These are phyloP conservation scores for Odobenus rosmarus DNA, from an alignment of 2,113 vertebrate species.

Conservation along the genomic window DNA sequence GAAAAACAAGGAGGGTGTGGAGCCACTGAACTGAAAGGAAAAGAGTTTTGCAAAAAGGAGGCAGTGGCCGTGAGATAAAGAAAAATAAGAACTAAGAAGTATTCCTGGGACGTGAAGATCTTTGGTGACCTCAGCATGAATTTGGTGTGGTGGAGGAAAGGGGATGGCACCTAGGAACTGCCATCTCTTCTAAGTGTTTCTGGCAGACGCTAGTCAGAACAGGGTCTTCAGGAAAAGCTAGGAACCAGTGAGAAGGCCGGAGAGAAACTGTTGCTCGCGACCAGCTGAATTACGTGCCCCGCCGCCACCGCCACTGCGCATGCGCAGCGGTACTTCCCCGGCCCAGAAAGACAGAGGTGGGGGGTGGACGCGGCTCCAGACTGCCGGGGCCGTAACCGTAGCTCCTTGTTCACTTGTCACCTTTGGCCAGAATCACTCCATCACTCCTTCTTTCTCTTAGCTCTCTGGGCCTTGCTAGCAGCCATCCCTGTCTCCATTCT, in stretches of 20 bases:
- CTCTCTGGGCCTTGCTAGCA: not conserved
- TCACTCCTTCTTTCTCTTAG: not conserved
- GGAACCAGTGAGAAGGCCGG: not conserved
- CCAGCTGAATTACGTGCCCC: not conserved
- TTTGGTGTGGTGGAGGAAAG: not conserved
- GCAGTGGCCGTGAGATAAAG: not conserved
- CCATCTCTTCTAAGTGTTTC: not conserved
- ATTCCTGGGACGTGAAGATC: not conserved
- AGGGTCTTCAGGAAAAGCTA: not conserved
- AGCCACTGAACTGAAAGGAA: not conserved
- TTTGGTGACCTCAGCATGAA: constrained; percentile 12
- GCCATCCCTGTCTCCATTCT: not conserved
- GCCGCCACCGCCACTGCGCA: not conserved
- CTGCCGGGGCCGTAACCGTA: not conserved
- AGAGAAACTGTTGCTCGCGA: not conserved
- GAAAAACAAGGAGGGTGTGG: not conserved
- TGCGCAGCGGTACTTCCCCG: not conserved
- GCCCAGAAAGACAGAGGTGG: not conserved
- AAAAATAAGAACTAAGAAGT: not conserved
- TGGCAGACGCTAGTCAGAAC: not conserved
- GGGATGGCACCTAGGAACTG: not conserved
- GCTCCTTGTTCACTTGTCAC: not conserved
- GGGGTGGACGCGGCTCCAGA: not conserved
- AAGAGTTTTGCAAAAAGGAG: not conserved
- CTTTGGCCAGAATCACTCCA: not conserved